Percentiles rank a stretch among this genome's conserved stretches.
Evolutionary conservation across 2,797 vertebrate genomes (phyloP).

Genomic region (Coracias cyanogaster): DNA sequence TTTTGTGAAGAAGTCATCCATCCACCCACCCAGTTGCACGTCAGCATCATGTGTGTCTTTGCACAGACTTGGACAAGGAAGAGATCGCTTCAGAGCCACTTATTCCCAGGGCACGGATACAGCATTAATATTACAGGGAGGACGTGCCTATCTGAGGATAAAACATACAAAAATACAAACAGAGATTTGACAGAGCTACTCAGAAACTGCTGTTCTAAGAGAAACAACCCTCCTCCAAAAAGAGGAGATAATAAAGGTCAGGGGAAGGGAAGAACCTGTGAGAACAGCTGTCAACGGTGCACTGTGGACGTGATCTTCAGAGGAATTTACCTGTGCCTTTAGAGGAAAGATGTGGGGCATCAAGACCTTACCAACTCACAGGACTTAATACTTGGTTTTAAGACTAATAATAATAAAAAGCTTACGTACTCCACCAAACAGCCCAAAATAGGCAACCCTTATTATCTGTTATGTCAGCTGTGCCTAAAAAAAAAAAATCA

Average conservation of each 20-base stretch:
- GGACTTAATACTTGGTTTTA: slow-evolving; percentile 34
- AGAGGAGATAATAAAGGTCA: not conserved
- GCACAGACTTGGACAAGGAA: not conserved
- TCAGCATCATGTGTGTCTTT: accelerated
- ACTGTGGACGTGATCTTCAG: not conserved
- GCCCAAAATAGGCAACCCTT: slow-evolving; percentile 53
- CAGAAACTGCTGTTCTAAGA: not conserved
- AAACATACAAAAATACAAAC: not conserved
- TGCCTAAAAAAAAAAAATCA: slow-evolving; percentile 75
- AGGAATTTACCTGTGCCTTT: not conserved
- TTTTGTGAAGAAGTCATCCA: not conserved
- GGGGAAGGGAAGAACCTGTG: not conserved
- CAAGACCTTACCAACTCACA: not conserved
- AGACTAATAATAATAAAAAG: slow-evolving; percentile 11
- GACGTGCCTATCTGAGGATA: not conserved
- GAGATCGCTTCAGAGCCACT: not conserved
- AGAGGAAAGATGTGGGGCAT: not conserved
- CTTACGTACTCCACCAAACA: slow-evolving; percentile 38
- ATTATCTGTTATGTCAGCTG: slow-evolving; percentile 70
- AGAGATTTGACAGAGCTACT: not conserved
- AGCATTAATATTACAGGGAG: accelerated
- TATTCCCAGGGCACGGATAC: not conserved
- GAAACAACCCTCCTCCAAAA: not conserved
- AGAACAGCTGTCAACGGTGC: not conserved
- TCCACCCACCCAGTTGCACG: not conserved